Conservation (phyloP, 2,113 vertebrate genomes). For the Dicrurus megarhynchus region DNA sequence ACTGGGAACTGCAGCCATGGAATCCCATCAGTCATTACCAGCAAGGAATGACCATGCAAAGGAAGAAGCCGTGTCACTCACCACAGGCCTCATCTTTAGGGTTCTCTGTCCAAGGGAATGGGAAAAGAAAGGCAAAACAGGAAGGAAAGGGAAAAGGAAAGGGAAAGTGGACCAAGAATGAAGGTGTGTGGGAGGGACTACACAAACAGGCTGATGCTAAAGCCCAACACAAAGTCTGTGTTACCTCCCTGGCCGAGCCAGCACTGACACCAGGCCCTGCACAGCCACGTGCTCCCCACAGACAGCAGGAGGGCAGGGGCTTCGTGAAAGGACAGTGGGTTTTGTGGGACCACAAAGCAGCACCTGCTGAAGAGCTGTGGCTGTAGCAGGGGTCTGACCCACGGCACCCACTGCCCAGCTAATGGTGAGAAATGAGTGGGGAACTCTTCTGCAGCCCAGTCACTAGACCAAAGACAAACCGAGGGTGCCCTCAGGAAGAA, state of each 20-base stretch:
- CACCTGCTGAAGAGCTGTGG: not conserved
- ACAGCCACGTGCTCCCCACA: accelerated
- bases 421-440: accelerated
- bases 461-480: not conserved
- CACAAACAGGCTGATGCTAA: not conserved
- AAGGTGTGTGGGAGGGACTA: not conserved
- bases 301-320: not conserved
- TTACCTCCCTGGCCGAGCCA: not conserved
- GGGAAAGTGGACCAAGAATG: not conserved
- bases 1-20: not conserved
- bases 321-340: accelerated
- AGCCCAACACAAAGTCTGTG: not conserved
- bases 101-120: not conserved
- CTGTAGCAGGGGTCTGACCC: not conserved
- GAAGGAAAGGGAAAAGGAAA: not conserved
- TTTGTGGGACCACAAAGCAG: not conserved
- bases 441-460: accelerated
- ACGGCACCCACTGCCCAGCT: not conserved
- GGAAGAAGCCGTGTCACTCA: not conserved
- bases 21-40: not conserved
- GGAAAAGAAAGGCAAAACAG: not conserved
- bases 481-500: not conserved
- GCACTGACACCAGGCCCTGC: not conserved
- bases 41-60: not conserved
- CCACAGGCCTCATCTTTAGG: not conserved